Conservation (phyloP, 2,113 vertebrate genomes). For the Morone chrysops region DNA sequence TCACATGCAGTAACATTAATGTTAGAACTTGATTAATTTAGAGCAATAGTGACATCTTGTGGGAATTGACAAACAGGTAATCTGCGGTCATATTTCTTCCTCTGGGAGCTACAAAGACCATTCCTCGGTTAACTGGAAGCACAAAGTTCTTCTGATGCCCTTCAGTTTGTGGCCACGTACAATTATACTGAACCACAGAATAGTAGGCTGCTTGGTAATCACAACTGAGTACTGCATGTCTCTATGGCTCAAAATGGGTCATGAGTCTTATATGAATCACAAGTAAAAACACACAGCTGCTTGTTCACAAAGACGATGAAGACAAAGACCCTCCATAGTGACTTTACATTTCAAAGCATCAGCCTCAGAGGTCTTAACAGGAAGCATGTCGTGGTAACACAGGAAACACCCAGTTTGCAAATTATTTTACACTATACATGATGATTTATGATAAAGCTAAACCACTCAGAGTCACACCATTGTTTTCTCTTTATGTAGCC, state of each 20-base stretch:
- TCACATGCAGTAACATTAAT: background rate
- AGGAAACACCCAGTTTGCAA: slow-evolving; percentile 17
- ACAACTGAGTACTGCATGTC: background rate
- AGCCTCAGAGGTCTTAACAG: background rate
- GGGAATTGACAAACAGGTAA: slow-evolving; percentile 49
- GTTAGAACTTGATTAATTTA: slow-evolving; percentile 28
- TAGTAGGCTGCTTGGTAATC: background rate
- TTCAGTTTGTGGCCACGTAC: background rate
- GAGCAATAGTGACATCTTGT: slow-evolving; percentile 80
- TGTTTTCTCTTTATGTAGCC: background rate
- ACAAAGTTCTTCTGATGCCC: background rate
- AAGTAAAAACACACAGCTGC: background rate
- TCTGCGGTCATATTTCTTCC: background rate
- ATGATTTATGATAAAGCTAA: background rate
- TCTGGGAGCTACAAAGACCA: background rate
- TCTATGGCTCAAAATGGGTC: background rate
- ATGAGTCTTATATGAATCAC: background rate
- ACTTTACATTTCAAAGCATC: background rate
- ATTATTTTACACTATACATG: background rate
- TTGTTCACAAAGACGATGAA: background rate
- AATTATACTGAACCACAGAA: background rate
- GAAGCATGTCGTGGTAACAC: background rate
- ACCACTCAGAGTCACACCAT: slow-evolving; percentile 18
- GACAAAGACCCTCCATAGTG: background rate
- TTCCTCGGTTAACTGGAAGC: slow-evolving; percentile 1